phyloP scores from a whole-genome alignment of 1,140 invertebrate species.

The Drosophila setifemur region DNA sequence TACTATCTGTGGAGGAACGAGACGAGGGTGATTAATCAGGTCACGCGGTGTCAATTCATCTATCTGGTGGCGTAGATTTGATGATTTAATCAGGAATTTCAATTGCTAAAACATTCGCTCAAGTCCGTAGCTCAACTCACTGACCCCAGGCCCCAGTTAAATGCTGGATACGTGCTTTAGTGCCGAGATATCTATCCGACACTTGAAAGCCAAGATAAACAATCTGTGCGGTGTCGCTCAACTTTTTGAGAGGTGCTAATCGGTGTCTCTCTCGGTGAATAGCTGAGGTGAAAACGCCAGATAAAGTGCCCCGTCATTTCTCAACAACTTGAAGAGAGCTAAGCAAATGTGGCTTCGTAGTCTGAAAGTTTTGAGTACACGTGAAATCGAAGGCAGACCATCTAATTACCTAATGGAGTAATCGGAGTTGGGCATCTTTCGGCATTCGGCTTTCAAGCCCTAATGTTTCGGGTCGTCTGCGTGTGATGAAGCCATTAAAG shows the following conservation, averaged over 20 bases:
- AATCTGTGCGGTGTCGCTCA: not conserved
- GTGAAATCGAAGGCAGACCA: not conserved
- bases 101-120: not conserved
- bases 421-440: slow-evolving; percentile 12
- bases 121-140: not conserved
- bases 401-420: slow-evolving; percentile 28
- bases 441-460: not conserved
- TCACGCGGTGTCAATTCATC: not conserved
- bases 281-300: not conserved
- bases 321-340: not conserved
- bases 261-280: not conserved
- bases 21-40: not conserved
- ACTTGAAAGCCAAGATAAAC: not conserved
- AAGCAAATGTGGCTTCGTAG: not conserved
- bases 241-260: slow-evolving; percentile 15
- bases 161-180: not conserved
- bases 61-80: not conserved
- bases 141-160: slow-evolving; percentile 1
- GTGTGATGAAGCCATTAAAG: slow-evolving; percentile 16
- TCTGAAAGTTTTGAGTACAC: not conserved
- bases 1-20: slow-evolving; percentile 32
- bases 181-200: not conserved
- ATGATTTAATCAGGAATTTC: slow-evolving; percentile 25
- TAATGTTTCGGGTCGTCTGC: slow-evolving; percentile 12
- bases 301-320: slow-evolving; percentile 19